Conservation (phyloP, 2,888 invertebrate genomes). For the Polyploca ridens region DNA sequence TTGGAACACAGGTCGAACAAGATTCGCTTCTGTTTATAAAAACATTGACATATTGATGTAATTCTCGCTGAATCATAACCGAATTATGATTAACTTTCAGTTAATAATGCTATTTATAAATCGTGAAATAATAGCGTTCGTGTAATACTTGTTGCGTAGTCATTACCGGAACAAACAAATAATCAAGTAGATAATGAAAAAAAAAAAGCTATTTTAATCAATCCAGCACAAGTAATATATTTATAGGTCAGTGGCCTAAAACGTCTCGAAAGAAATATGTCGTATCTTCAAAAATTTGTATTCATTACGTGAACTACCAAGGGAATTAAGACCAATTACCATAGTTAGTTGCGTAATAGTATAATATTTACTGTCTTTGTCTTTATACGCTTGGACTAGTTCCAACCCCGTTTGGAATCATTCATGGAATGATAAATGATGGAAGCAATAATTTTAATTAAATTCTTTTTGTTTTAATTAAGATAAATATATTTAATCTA, state of each 20-base stretch:
- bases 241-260: no score
- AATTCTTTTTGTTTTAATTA: neutral
- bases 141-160: neutral
- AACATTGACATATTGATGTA: constrained; percentile 3
- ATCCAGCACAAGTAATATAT: no score
- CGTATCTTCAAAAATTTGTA: neutral
- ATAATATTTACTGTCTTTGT: constrained; percentile 35
- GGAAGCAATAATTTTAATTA: constrained; percentile 23
- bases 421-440: no score
- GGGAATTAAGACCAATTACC: constrained; percentile 52
- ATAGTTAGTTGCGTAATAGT: constrained; percentile 55
- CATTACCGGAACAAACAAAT: neutral
- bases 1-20: neutral
- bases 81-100: neutral
- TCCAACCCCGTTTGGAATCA: no score
- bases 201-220: neutral
- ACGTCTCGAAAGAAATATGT: neutral
- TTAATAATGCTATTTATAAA: neutral
- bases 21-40: neutral
- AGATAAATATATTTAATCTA: no score
- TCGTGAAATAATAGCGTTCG: neutral
- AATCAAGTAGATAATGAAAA: neutral
- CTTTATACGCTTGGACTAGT: constrained; percentile 28
- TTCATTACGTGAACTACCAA: constrained; percentile 20
- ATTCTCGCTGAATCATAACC: neutral